These are phyloP conservation scores for Numenius arquata DNA, from an alignment of 2,113 vertebrate genomes.

Conservation along the genomic window DNA sequence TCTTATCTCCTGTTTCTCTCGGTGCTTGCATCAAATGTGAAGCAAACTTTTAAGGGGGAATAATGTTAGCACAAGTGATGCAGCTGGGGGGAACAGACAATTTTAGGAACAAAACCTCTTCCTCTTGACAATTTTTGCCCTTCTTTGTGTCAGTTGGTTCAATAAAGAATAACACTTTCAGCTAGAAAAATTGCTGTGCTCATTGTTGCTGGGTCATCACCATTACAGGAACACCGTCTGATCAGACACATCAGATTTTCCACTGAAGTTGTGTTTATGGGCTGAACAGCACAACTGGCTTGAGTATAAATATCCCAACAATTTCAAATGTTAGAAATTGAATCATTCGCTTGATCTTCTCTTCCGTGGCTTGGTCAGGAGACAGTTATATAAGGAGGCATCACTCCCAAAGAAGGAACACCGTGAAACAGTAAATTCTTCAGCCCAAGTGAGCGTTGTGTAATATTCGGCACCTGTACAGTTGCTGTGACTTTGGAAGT, in stretches of 20 bases:
- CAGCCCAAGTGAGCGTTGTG: background rate
- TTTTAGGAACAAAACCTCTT: background rate
- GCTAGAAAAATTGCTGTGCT: background rate
- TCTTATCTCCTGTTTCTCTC: background rate
- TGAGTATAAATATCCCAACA: background rate
- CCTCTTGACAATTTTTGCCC: background rate
- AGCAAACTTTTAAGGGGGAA: background rate
- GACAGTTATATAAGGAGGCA: background rate
- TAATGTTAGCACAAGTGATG: background rate
- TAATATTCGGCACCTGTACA: background rate
- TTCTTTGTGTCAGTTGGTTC: background rate
- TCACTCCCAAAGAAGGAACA: background rate
- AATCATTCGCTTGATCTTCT: background rate
- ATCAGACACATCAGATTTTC: background rate
- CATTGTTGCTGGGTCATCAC: background rate
- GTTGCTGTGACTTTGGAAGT: background rate
- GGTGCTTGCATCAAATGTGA: background rate
- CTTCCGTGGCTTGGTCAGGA: background rate
- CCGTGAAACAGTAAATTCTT: background rate
- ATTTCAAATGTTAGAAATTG: background rate
- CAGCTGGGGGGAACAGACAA: background rate
- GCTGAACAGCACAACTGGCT: conserved; percentile 1
- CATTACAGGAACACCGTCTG: background rate
- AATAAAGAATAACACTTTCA: background rate
- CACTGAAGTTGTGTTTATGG: background rate